phyloP scores from a whole-genome alignment of 2,888 invertebrate species.

The Euplagia quadripunctaria region DNA sequence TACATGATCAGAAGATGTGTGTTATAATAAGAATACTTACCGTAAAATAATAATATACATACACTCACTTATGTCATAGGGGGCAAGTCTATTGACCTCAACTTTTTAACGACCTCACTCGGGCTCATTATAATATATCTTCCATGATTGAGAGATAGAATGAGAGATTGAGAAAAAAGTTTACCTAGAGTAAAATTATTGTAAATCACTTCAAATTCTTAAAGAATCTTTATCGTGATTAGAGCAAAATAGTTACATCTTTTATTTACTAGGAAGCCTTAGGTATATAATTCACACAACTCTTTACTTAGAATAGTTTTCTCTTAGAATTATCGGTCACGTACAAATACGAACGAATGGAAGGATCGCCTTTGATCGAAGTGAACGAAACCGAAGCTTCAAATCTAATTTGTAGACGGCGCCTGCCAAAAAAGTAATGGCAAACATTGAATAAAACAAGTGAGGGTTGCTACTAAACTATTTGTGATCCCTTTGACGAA shows the following conservation, averaged over 20 bases:
- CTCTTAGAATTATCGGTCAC: constrained; percentile 39
- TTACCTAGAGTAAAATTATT: not conserved
- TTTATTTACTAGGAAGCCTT: not conserved
- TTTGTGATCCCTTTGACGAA: constrained; percentile 5
- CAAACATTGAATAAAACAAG: constrained; percentile 26
- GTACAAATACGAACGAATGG: constrained; percentile 26
- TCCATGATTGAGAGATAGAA: not conserved
- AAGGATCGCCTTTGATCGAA: constrained; percentile 26
- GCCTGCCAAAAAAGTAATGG: constrained; percentile 32
- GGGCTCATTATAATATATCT: not conserved
- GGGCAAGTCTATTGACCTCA: too few relatives aligned
- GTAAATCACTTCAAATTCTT: too few relatives aligned
- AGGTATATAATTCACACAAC: constrained; percentile 2
- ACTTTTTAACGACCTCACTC: too few relatives aligned
- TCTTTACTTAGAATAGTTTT: constrained; percentile 28
- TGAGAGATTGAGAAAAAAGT: too few relatives aligned
- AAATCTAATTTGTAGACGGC: constrained; percentile 24
- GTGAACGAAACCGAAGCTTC: constrained; percentile 13
- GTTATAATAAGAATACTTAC: too few relatives aligned
- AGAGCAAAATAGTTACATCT: not conserved
- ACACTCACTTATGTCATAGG: too few relatives aligned
- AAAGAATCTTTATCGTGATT: too few relatives aligned
- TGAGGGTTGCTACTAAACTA: not conserved
- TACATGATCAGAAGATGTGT: too few relatives aligned
- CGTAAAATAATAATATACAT: too few relatives aligned